Evolutionary conservation across 2,113 vertebrate genomes (phyloP), one percentile per base, ranked within the genome.

Genomic region (Tragulus kanchil): DNA sequence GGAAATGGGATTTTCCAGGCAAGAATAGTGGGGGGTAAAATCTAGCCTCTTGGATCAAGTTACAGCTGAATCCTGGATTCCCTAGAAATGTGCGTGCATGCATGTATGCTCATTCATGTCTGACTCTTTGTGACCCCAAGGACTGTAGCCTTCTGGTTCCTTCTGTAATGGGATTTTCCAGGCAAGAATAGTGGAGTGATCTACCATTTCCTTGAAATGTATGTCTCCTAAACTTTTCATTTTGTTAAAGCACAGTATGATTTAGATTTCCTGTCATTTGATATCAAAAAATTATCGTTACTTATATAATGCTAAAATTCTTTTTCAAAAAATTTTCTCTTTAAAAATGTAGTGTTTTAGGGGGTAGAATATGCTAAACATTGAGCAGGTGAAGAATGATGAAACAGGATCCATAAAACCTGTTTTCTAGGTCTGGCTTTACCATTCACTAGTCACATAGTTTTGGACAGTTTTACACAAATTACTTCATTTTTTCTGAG

Each of bases 181-280:
- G 36, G 69, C 69, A 71, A 71, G 5, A 71, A 71, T 45, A 71
- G 10, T 71, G 23, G 36, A 71, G 21, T 45, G 10, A 5, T 17
- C 23, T 71, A 19, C 69, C 69, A 45, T 16, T 79, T 4, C 36
- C 13, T 81, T 69, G 21, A 84, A 86, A 92, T 67, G 8, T 8
- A 69, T 45, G 36, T 64, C 56, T 14, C 48, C 26, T 64, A 91
- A 59, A 62, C 25, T 75, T 71, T 75, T 26, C n/a, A 79, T 86
- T 93, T 85, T 89, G 50, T 90, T 83, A 96, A 94, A 95, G 15
- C 16, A 23, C 19, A 83, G 54, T 64, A 59, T 93, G 59, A 85
- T 31, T 90, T 91, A n/a, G 8, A 83, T 93, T 93, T 93, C 65
- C 50, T 86, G 16, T 50, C 65, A 78, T 50, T 94, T 83, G 45